These are phyloP conservation scores for Ormyrus pomaceus DNA, from an alignment of 2,888 invertebrate genomes.

Conservation along the genomic window DNA sequence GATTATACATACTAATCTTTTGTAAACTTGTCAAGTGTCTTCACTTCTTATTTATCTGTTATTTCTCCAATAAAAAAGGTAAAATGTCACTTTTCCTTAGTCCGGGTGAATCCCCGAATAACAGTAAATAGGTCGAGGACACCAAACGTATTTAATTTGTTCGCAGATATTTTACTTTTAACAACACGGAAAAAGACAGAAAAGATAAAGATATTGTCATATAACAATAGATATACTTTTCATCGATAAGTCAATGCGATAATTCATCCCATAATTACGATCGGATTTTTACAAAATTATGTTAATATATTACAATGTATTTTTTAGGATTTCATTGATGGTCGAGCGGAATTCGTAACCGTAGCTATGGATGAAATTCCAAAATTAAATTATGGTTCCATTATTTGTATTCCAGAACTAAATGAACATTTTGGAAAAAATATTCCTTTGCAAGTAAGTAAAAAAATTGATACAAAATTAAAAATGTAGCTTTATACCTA, in stretches of 20 bases:
- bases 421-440: constrained; percentile 76
- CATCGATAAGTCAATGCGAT: background rate
- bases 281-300: background rate
- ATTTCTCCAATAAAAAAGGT: too few species aligned
- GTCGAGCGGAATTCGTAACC: constrained; percentile 76
- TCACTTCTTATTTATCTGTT: too few species aligned
- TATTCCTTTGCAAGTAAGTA: constrained; percentile 73
- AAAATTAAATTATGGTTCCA: constrained; percentile 75
- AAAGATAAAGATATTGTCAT: too few species aligned
- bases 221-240: background rate
- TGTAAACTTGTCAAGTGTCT: too few species aligned
- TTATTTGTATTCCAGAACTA: constrained; percentile 77
- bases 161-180: background rate
- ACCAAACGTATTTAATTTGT: background rate
- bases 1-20: too few species aligned
- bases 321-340: constrained; percentile 77
- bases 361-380: constrained; percentile 76
- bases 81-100: too few species aligned
- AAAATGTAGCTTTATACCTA: too few species aligned
- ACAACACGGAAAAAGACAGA: background rate
- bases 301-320: background rate
- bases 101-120: too few species aligned
- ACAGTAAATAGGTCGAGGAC: too few species aligned
- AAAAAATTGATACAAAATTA: background rate
- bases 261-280: background rate